Base-by-base conservation (phyloP, 2,888 invertebrate species). In the Synanthedon myopaeformis region DNA sequence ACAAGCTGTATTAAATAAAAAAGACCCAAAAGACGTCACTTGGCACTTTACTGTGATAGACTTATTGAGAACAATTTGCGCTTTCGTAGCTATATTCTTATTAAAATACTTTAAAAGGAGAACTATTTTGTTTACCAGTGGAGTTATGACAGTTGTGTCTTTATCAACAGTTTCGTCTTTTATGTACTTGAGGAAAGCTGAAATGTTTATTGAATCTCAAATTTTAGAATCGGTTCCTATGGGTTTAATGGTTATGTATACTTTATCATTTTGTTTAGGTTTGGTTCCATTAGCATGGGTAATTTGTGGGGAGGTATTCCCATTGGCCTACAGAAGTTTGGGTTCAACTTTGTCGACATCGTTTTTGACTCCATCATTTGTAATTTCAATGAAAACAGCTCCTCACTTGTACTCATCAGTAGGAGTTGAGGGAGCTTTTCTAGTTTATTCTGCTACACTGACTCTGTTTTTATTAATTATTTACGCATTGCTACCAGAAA, bases 31-130 rank as follows among this genome's bases (percentile, higher is more conserved):
- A 42, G 79, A 86, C 23, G 85, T 87, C 0, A 74, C 80, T 5
- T 85, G 82, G 73, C 91, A 91, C 56, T 92, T 92, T 52, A 86
- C 92, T 14, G 76, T 91, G 3, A 88, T 93, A 59, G 93, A 93
- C 58, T 60, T 89, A n/a, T 79, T 92, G 1, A 82, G 93, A 51
- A 84, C 92, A 1, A 54, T 91, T 1, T 90, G 90, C 63, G 91
- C 92, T 0, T 82, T 91, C 23, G 58, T 91, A 12, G 90, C 86
- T 52, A 85, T 86, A 74, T 85, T 86, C 56, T 57, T 87, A 58
- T 58, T 87, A 0, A 87, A 86, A 64, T 76, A 74, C 53, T 81
- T 73, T 53, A 82, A 74, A 52, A 62, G 86, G 52, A 69, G 86
- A 52, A 80, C 80, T 0, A 86, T 87, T 55, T 60, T 87, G 17